A percentile compares a stretch with the other conserved stretches of the same genome.
These are phyloP conservation scores for Agonopterix subpropinquella DNA, from an alignment of 2,888 invertebrate species.

Conservation along the genomic window DNA sequence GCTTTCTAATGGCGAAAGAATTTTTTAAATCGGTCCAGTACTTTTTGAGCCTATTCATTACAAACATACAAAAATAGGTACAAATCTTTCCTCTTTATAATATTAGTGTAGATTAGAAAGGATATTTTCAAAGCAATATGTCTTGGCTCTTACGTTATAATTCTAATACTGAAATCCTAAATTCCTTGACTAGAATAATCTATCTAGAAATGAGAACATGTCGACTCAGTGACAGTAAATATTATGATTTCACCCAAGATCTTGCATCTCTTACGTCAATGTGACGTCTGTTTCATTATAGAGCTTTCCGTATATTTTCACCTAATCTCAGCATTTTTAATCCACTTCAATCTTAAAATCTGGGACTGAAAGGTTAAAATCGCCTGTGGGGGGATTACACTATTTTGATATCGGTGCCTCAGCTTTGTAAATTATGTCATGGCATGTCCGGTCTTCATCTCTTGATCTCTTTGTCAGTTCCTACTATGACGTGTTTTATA, in stretches of 20 bases:
- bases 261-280: slow-evolving; percentile 70
- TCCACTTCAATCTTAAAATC: slow-evolving; percentile 37
- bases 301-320: slow-evolving; percentile 40
- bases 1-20: too few species aligned
- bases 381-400: slow-evolving; percentile 36
- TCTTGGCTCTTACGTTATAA: slow-evolving; percentile 3
- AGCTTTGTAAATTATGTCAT: slow-evolving; percentile 62
- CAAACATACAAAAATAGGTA: too few species aligned
- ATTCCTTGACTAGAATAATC: slow-evolving; percentile 42
- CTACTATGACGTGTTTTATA: slow-evolving; percentile 20
- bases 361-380: slow-evolving; percentile 38
- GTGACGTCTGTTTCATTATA: slow-evolving; percentile 70
- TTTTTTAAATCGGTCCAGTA: too few species aligned
- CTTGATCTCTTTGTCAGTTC: slow-evolving; percentile 50
- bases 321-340: slow-evolving; percentile 29
- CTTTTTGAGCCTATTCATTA: too few species aligned
- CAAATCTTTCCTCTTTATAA: too few species aligned
- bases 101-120: too few species aligned
- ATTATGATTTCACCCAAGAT: slow-evolving; percentile 67
- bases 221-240: slow-evolving; percentile 59
- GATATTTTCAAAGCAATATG: not conserved
- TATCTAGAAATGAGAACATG: slow-evolving; percentile 53
- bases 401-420: slow-evolving; percentile 60
- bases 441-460: slow-evolving; percentile 65
- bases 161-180: slow-evolving; percentile 6